These are phyloP conservation scores for Alethe castanea DNA, from an alignment of 2,113 vertebrate species.

Conservation along the genomic window DNA sequence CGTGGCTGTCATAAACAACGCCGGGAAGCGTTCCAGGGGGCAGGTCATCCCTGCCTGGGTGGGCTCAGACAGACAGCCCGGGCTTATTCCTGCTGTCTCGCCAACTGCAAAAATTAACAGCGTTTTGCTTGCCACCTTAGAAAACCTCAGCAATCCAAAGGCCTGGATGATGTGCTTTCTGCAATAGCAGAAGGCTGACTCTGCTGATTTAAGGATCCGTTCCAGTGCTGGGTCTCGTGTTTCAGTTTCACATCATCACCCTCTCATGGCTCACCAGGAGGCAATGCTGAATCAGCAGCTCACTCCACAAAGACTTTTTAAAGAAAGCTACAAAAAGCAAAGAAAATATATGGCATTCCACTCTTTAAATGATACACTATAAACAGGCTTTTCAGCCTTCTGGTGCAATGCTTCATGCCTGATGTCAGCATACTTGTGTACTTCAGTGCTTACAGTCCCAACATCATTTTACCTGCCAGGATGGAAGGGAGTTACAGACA, in stretches of 20 bases:
- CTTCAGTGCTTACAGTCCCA: neutral
- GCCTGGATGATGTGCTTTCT: neutral
- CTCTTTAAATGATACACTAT: neutral
- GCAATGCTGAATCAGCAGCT: conserved; percentile 33
- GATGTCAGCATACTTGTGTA: neutral
- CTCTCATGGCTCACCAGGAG: neutral
- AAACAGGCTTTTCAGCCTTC: neutral
- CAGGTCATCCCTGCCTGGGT: conserved; percentile 24
- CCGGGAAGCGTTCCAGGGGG: neutral
- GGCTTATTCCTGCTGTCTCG: neutral
- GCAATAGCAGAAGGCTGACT: neutral
- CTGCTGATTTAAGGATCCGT: neutral
- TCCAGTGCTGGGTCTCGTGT: neutral
- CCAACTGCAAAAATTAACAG: neutral
- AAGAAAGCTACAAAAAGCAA: neutral
- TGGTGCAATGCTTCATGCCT: neutral
- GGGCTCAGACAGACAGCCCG: neutral
- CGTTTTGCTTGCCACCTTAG: neutral
- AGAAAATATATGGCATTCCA: neutral
- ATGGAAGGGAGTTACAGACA: neutral
- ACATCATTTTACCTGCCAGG: neutral
- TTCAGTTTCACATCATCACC: conserved; percentile 21
- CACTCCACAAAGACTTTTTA: neutral
- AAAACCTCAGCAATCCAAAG: neutral
- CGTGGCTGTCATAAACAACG: neutral